phyloP scores from a whole-genome alignment of 2,888 invertebrate species.

The Aphodius sticticus region DNA sequence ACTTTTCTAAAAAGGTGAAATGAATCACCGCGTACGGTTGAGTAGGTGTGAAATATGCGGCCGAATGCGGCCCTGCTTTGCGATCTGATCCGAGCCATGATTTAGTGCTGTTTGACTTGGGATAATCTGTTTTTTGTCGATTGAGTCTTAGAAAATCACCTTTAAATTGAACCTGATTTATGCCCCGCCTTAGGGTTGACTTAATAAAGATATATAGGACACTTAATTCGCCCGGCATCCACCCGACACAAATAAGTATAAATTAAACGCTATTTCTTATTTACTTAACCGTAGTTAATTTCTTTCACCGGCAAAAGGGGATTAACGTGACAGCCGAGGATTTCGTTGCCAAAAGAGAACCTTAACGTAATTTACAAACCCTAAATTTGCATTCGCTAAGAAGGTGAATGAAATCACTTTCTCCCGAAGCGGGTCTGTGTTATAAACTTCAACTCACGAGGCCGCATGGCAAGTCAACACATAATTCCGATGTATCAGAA shows the following conservation, averaged over 20 bases:
- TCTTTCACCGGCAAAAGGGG: neutral
- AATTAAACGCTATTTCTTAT: constrained; percentile 34
- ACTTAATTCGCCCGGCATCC: constrained; percentile 31
- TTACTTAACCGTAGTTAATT: constrained; percentile 28
- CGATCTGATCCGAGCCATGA: constrained; percentile 37
- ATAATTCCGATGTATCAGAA: neutral
- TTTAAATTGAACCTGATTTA: constrained; percentile 47
- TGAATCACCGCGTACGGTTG: neutral
- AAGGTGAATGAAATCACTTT: neutral
- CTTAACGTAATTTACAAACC: neutral
- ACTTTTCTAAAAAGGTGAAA: neutral
- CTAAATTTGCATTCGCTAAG: constrained; percentile 22
- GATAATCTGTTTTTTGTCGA: constrained; percentile 49
- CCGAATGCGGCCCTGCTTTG: constrained; percentile 31
- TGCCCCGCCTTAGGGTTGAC: constrained; percentile 42
- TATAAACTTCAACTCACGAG: neutral
- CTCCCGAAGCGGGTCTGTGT: neutral
- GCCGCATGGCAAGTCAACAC: no score
- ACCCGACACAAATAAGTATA: constrained; percentile 33
- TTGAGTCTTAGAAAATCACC: constrained; percentile 41
- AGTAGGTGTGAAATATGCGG: neutral
- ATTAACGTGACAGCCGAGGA: neutral
- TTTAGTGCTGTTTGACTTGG: constrained; percentile 50
- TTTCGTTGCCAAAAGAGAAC: neutral
- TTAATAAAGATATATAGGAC: constrained; percentile 46